A percentile compares a stretch with the other conserved stretches of the same genome.
Conservation (phyloP, 2,797 vertebrate species). For the Microcaecilia unicolor region DNA sequence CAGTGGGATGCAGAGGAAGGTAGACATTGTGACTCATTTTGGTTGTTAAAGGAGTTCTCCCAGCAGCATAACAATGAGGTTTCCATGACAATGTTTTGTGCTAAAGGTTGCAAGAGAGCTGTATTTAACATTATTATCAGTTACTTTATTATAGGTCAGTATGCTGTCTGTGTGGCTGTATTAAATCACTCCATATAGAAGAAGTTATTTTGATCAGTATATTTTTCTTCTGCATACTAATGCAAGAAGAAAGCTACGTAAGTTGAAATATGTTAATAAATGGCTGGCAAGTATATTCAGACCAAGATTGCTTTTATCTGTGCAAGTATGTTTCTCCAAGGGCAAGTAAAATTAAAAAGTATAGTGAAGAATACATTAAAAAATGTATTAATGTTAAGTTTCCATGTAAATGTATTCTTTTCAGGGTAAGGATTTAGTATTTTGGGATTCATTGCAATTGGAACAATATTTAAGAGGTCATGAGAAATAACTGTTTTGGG, state of each 20-base stretch:
- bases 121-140: background rate
- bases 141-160: conserved; percentile 12
- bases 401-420: too few species aligned
- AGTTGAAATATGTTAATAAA: too few species aligned
- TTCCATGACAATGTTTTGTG: conserved; percentile 9
- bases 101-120: conserved; percentile 2
- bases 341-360: too few species aligned
- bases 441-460: too few species aligned
- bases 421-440: too few species aligned
- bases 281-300: too few species aligned
- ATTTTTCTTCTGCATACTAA: background rate
- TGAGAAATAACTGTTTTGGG: too few species aligned
- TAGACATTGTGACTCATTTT: background rate
- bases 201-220: conserved; percentile 1
- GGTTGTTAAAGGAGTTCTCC: background rate
- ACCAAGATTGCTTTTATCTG: too few species aligned
- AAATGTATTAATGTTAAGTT: too few species aligned
- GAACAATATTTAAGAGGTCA: too few species aligned
- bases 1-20: background rate
- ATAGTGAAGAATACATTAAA: too few species aligned
- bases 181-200: background rate
- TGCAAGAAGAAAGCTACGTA: background rate
- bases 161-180: background rate
- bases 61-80: background rate
- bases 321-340: too few species aligned